Evolutionary conservation across 1,140 invertebrate genomes (phyloP), one percentile per base, ranked within the genome.

Genomic region (Probaryconus sp.): DNA sequence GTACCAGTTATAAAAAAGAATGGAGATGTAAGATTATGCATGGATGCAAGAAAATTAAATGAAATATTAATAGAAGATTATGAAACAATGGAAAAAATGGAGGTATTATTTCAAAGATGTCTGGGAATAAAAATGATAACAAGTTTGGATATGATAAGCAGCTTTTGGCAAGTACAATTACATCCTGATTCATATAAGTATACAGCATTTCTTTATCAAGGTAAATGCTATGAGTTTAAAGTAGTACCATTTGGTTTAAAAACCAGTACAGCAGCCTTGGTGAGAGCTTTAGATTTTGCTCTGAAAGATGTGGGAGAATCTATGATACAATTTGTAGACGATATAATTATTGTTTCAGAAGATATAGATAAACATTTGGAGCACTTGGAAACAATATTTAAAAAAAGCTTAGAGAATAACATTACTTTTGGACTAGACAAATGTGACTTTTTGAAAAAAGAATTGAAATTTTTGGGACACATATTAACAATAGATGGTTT

Each of bases 121-220:
- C 6, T 20, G 3, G 48, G 48, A 3, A 53, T 78, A 0, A 33
- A 6, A 2, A 37, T 63, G 13, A 72, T 83, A 30, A 65, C 71
- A 18, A 24, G 21, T 24, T 24, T 24, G 3, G 21, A 24, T 7
- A 24, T 24, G 21, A 4, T 24, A 24, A 24, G 3, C 3, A 7
- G 3, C 55, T 67, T 9, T 43, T 83, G 2, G 81, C 83, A 58
- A 48, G 83, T 18, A 72, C 73, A n/a, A 67, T 69, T 31, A 72
- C 73, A 1, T 84, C n/a, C n/a, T n/a, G n/a, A n/a, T n/a, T 84
- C 45, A 84, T 83, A 65, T 82, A 84, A 81, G 24, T 83, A 77
- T 47, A 84, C 81, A 2, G 81, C 75, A 0, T 85, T 83, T 42
- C 40, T 76, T 1, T 76, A 78, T 48, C 61, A 80, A 53, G 76